phyloP scores from a whole-genome alignment of 2,888 invertebrate species.

The Lysandra coridon region DNA sequence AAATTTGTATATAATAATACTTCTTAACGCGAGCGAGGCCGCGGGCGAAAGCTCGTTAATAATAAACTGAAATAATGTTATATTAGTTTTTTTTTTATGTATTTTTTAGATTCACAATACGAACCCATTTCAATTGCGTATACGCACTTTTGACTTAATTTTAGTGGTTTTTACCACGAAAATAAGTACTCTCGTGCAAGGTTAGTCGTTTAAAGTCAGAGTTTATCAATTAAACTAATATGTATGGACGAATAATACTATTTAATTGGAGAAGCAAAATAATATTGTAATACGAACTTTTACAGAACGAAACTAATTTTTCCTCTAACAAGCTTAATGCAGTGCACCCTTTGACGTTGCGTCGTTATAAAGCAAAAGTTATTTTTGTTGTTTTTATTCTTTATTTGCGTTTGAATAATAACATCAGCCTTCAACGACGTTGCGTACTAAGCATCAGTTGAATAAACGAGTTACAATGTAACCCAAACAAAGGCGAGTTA shows the following conservation, averaged over 20 bases:
- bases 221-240: too few relatives aligned
- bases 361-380: not conserved
- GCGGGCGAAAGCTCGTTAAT: too few relatives aligned
- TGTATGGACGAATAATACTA: not conserved
- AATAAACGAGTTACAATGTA: not conserved
- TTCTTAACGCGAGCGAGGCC: too few relatives aligned
- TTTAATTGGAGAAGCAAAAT: not conserved
- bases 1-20: too few relatives aligned
- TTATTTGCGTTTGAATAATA: not conserved
- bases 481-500: not conserved
- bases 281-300: conserved; percentile 1
- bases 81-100: too few relatives aligned
- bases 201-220: too few relatives aligned
- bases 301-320: not conserved
- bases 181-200: too few relatives aligned
- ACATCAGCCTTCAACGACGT: not conserved
- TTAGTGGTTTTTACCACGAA: too few relatives aligned
- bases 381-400: not conserved
- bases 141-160: too few relatives aligned
- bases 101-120: too few relatives aligned
- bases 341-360: not conserved
- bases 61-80: too few relatives aligned
- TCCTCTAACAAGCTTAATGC: conserved; percentile 7
- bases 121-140: too few relatives aligned
- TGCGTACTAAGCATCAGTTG: not conserved